Percentiles rank a stretch among this genome's conserved stretches.
Conservation (phyloP, 2,113 vertebrate genomes). For the Galemys pyrenaicus region DNA sequence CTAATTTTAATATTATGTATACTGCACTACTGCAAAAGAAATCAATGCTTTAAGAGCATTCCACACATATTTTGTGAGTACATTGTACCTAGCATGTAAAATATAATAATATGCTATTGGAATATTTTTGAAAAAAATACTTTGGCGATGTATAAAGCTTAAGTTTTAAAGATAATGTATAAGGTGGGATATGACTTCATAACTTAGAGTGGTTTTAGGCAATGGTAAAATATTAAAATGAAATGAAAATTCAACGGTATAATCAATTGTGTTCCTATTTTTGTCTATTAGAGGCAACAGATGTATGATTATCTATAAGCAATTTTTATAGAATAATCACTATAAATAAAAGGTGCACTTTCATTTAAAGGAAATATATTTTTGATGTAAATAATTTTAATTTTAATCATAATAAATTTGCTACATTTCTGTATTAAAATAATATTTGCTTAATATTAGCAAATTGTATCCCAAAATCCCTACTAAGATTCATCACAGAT, state of each 20-base stretch:
- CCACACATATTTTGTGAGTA: conserved; percentile 4
- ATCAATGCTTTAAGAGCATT: not conserved
- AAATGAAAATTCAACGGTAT: not conserved
- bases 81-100: not conserved
- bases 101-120: not conserved
- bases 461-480: not conserved
- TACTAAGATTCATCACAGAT: not conserved
- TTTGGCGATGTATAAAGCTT: not conserved
- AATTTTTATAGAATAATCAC: not conserved
- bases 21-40: conserved; percentile 37
- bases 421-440: not conserved
- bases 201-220: not conserved
- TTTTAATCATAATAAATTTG: not conserved
- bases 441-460: too few relatives aligned
- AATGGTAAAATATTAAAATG: not conserved
- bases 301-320: not conserved
- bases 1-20: conserved; percentile 58
- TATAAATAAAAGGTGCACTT: not conserved
- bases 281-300: not conserved
- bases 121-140: not conserved
- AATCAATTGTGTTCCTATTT: not conserved
- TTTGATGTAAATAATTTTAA: conserved; percentile 30
- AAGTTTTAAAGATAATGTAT: not conserved
- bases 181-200: not conserved
- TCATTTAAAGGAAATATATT: conserved; percentile 39